phyloP scores from a whole-genome alignment of 35 echinoderm and acorn worm genomes.

The Stichopus chloronotus region DNA sequence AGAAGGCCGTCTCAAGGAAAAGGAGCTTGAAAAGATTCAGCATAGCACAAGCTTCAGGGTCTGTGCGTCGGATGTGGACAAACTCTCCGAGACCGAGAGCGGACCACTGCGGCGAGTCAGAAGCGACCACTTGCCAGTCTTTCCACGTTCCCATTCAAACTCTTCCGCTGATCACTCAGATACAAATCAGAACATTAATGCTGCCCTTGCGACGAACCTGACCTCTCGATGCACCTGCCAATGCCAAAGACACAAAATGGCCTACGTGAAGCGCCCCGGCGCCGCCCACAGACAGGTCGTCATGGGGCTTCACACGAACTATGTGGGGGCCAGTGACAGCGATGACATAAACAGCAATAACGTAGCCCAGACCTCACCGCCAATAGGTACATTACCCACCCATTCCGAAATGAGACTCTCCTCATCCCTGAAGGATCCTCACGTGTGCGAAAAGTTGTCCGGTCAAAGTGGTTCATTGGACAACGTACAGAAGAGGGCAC shows the following conservation, averaged over 20 bases:
- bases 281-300: slow-evolving; percentile 43
- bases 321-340: slow-evolving; percentile 69
- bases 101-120: slow-evolving; percentile 50
- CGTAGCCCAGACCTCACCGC: slow-evolving; percentile 33
- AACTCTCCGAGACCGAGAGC: slow-evolving; percentile 49
- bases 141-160: slow-evolving; percentile 70
- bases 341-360: slow-evolving; percentile 95
- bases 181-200: slow-evolving; percentile 66
- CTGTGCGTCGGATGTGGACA: slow-evolving; percentile 65
- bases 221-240: slow-evolving; percentile 47
- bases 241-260: slow-evolving; percentile 47
- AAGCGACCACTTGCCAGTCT: slow-evolving; percentile 72
- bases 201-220: slow-evolving; percentile 35
- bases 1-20: slow-evolving; percentile 25
- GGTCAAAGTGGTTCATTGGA: slow-evolving; percentile 1
- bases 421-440: slow-evolving; percentile 38
- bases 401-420: slow-evolving; percentile 56
- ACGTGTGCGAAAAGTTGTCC: slow-evolving; percentile 69
- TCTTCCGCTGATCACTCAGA: slow-evolving; percentile 57
- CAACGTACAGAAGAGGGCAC: slow-evolving; percentile 57
- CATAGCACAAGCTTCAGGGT: slow-evolving; percentile 45
- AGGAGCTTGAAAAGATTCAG: slow-evolving; percentile 48
- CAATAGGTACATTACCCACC: slow-evolving; percentile 16
- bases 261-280: slow-evolving; percentile 45
- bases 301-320: slow-evolving; percentile 34